Evolutionary conservation across 2,888 invertebrate genomes (phyloP), one percentile per base, ranked within the genome.

Genomic region (Siphonodentalium dalli): DNA sequence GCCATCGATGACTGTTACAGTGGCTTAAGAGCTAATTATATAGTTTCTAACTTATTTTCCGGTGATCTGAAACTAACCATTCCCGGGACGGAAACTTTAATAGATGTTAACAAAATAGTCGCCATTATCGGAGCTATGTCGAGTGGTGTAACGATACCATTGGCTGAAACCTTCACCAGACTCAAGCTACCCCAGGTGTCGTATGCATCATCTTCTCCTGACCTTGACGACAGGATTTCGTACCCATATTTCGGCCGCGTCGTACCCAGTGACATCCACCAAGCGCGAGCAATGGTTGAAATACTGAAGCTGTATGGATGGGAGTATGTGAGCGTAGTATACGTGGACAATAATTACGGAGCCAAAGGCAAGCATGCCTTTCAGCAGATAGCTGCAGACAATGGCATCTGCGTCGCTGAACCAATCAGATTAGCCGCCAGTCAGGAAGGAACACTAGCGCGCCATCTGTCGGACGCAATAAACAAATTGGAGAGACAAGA

Each of bases 71-170:
- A 38, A 26, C 56, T 61, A 9, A 49, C 15, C 9, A 57, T 57
- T 9, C 54, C 51, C 8, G 27, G 51, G 26, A 54, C 52, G 11
- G 51, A 46, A n/a, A 33, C 41, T 6, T 27, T 37, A 2, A 61
- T 70, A 31, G 51, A 65, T 21, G 54, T 64, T 1, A 41, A 54
- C n/a, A 66, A 67, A 41, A 59, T 71, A 23, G 63, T 65, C 2
- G 85, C 86, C 1, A 84, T 86, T 11, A 80, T 87, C 27, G 86
- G 85, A 0, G 84, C 84, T 1, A 84, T 85, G 49, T 84, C 72
- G 13, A 76, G 76, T 54, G 72, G 68, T 2, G 71, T 71, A 2
- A 68, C 75, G 1, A 66, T 72, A 20, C 61, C 68, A 1, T 49
- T 72, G 8, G 70, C 72, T 4, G 41, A 55, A 6, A 51, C 72